Evolutionary conservation across 2,797 vertebrate genomes (phyloP), one percentile per base, ranked within the genome.

Genomic region (Enteromius viviparus): DNA sequence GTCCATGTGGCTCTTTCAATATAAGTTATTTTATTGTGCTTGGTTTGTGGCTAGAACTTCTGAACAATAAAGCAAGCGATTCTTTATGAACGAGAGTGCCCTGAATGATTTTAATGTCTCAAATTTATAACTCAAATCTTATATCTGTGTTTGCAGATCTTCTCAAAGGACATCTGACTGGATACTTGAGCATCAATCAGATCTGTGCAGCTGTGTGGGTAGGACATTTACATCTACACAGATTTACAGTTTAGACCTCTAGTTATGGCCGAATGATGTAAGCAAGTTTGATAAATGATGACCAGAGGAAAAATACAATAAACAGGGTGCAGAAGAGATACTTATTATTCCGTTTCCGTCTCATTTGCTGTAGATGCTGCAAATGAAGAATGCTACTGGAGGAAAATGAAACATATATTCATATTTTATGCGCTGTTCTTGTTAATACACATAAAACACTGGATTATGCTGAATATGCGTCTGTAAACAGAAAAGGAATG

Each of bases 81-180:
- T 14, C 6, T 51, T 74, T 21, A 34, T n/a, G 14, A 60, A 76
- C 6, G 8, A 15, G 34, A 23, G 15, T 45, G 40, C n/a, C 19
- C 17, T 77, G n/a, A 34, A 21, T 60, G 3, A 55, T 15, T 55
- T 12, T 21, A 34, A 66, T 78, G 32, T 40, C 47, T 72, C 26
- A 53, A 75, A 65, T 60, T 19, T 26, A 64, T 49, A 14, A 64
- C 60, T 82, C 11, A 51, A 51, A 11, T 40, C 32, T 47, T 72
- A 45, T 62, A 34, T 81, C 0, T 75, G 21, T 82, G 47, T 55
- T 68, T 82, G 15, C 47, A 82, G 80, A 75, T 82, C 74, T 47
- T 62, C 21, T 49, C 14, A 23, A 62, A 37, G 14, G 26, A 29
- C 42, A 8, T 51, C 34, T 76, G 32, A 75, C 21, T 76, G 71